Conservation (phyloP, 2,888 invertebrate species). For the Cabera pusaria region DNA sequence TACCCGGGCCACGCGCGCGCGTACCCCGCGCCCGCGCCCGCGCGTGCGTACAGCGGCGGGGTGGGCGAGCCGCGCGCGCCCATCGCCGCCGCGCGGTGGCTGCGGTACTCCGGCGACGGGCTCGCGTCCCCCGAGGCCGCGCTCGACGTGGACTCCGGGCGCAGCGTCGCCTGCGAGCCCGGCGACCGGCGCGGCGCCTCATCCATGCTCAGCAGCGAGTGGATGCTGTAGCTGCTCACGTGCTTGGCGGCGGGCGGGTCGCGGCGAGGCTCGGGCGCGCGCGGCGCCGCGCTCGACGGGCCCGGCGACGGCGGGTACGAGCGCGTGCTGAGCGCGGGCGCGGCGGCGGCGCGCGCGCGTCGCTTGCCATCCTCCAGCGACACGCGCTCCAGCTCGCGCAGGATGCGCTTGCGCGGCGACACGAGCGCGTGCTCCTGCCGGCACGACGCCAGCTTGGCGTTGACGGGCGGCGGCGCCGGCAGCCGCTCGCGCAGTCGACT, state of each 20-base stretch:
- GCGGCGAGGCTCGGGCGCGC: constrained; percentile 40
- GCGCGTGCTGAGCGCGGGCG: constrained; percentile 68
- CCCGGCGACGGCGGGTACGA: constrained; percentile 54
- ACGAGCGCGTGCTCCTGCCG: constrained; percentile 85
- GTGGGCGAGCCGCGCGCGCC: constrained; percentile 62
- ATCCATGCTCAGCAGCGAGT: constrained; percentile 89
- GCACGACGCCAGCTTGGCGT: constrained; percentile 70
- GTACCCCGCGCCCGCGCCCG: constrained; percentile 33
- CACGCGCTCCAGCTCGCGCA: constrained; percentile 91
- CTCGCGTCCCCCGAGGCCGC: constrained; percentile 70
- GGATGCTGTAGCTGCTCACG: constrained; percentile 92
- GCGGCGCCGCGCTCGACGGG: constrained; percentile 40
- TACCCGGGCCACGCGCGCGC: constrained; percentile 33
- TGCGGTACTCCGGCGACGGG: constrained; percentile 69
- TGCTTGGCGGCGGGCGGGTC: constrained; percentile 63
- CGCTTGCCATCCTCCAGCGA: constrained; percentile 87
- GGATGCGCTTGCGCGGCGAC: constrained; percentile 91
- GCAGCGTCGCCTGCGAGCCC: constrained; percentile 61
- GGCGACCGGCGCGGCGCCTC: constrained; percentile 69
- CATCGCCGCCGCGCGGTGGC: constrained; percentile 64
- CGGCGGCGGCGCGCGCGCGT: constrained; percentile 83
- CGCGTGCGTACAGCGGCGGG: constrained; percentile 46
- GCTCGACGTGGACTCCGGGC: constrained; percentile 69
- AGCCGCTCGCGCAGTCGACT: constrained; percentile 66
- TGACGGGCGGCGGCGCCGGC: constrained; percentile 58